Evolutionary conservation across 2,113 vertebrate species (phyloP).

Genomic region (Capricornis sumatraensis): DNA sequence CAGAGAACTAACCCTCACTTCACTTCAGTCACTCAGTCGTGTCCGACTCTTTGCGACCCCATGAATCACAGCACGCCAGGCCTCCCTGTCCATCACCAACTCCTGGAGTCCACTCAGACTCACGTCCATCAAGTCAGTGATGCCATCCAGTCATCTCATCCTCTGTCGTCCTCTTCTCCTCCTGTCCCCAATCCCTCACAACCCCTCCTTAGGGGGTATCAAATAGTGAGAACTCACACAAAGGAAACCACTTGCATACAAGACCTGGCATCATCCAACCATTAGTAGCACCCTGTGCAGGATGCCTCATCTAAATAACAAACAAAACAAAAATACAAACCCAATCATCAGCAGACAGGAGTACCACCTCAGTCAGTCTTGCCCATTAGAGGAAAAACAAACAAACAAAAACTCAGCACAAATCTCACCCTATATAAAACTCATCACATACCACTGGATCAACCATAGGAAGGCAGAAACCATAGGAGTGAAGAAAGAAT

Average conservation of each 20-base stretch:
- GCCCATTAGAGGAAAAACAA: background rate
- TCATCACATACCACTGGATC: background rate
- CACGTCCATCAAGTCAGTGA: too few relatives aligned
- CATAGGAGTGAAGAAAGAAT: background rate
- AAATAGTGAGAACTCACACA: background rate
- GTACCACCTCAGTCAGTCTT: background rate
- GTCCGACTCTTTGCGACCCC: too few relatives aligned
- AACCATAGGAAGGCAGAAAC: background rate
- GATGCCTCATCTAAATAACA: background rate
- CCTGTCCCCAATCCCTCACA: too few relatives aligned
- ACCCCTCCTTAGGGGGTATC: too few relatives aligned
- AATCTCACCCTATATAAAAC: background rate
- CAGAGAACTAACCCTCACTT: background rate
- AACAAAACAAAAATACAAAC: background rate
- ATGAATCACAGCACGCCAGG: rapidly evolving
- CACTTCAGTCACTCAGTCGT: too few relatives aligned
- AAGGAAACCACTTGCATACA: background rate
- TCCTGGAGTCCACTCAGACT: too few relatives aligned
- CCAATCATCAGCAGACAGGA: background rate
- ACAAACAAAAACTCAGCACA: background rate
- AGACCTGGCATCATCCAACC: background rate
- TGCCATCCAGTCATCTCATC: too few relatives aligned
- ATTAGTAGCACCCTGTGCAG: background rate
- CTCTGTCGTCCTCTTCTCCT: too few relatives aligned
- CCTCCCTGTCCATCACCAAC: too few relatives aligned